Evolutionary conservation across 2,888 invertebrate species (phyloP), one percentile per base, ranked within the genome.

Genomic region (Sclerodermus sp.): DNA sequence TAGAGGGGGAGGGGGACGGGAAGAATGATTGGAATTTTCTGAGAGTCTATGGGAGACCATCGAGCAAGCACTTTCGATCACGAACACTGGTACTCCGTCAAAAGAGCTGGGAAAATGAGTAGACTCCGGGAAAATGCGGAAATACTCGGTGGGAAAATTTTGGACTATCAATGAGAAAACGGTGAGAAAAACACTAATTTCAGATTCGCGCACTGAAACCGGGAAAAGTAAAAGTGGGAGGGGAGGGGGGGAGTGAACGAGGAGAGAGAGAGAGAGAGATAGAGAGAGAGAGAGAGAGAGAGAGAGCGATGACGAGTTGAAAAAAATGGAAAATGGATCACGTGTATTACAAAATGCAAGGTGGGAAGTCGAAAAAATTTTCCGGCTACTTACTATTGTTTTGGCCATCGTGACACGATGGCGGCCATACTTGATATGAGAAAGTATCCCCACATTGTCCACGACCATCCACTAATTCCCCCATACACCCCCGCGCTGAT

Each of bases 401-500:
- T 77, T 76, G 75, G 73, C 77, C 76, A 75, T 77, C 77, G 71
- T 74, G 72, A 75, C 76, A 76, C 75, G 73, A 75, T 74, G 77
- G 76, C 77, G 77, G 77, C 77, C 76, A 77, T 77, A 75, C 77
- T 76, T 73, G 76, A 77, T 77, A 76, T 77, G 77, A 77, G 77
- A 77, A 76, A 76, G 75, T 76, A 75, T 76, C 73, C 75, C 76
- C 71, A 73, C 76, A 74, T 76, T 76, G 74, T 75, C 73, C 73
- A 70, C 75, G 71, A 67, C 72, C 71, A 71, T 76, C 74, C 68
- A 70, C 73, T 74, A 74, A 76, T 75, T 71, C 71, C 71, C 74
- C 76, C 73, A 60, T 67, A 66, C 71, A 71, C 71, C 74, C 70
- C 68, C 73, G 66, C 72, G 67, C 67, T 68, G 69, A 69, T 70